Evolutionary conservation across 2,888 invertebrate species (phyloP), one percentile per base, ranked within the genome.

Genomic region (Rhogogaster chlorosoma): DNA sequence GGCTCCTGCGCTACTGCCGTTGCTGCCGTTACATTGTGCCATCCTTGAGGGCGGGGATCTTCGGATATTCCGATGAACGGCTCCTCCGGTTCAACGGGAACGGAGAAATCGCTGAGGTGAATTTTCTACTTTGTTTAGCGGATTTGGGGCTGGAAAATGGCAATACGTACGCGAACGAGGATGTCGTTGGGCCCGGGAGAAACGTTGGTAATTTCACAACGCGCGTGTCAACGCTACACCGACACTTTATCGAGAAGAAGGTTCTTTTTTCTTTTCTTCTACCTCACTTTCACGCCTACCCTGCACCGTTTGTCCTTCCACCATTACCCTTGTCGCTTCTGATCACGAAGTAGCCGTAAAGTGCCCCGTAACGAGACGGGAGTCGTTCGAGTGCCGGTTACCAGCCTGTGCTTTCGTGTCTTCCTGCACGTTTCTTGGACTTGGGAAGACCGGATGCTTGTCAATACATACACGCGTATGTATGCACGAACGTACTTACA

Each of bases 111-210:
- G 57, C 61, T 80, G 57, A 80, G 61, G 57, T 80, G 61, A 61
- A 57, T 80, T 80, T 80, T 57, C 57, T 80, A 61, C 80, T 80
- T 80, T 80, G 80, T 80, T 80, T 57, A 57, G 61, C 80, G 61
- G 80, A 61, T 80, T 80, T 61, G 38, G 80, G 57, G 80, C 49
- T 77, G 36, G 61, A 61, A 38, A 61, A 49, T 80, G 36, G 36
- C 80, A 80, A 57, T 80, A 61, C 57, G 57, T 61, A 57, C 80
- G 45, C 80, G 80, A 15, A 36, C 49, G 36, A 49, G 36, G 15
- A 77, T n/a, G 53, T 49, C n/a, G 26, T 49, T 26, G 49, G 18
- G 38, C 12, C n/a, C 53, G 5, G 45, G 49, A 32, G 32, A 77
- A 49, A 29, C n/a, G 18, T 29, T 29, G 77, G 77, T 45, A 77